Evolutionary conservation across 2,113 vertebrate genomes (phyloP).

Genomic region (Paramisgurnus dabryanus): DNA sequence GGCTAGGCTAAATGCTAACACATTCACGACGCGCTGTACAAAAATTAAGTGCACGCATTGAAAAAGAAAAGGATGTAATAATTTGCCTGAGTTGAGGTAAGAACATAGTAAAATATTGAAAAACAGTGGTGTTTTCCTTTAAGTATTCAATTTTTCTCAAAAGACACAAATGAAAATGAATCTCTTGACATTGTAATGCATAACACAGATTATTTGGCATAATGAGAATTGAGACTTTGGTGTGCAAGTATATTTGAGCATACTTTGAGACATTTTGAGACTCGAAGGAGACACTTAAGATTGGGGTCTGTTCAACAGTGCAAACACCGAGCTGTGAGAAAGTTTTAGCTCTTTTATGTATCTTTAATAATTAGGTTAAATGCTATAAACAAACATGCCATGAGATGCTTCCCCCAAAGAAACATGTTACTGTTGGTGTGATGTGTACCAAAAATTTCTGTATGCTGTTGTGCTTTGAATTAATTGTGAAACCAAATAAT

Average conservation of each 20-base stretch:
- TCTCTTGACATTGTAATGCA: no score
- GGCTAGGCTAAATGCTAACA: no score
- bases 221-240: not conserved
- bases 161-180: no score
- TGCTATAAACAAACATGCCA: conserved; percentile 13
- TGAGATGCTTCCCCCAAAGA: not conserved
- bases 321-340: not conserved
- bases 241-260: conserved; percentile 7
- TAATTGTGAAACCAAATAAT: conserved; percentile 10
- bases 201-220: not conserved
- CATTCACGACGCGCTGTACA: no score
- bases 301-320: not conserved
- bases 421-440: not conserved
- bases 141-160: no score
- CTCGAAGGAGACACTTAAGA: no score
- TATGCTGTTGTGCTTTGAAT: conserved; percentile 1
- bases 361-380: conserved; percentile 2
- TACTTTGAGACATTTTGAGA: not conserved
- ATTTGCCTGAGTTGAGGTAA: no score
- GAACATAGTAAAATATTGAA: no score
- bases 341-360: not conserved
- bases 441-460: not conserved
- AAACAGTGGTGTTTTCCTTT: no score
- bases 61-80: no score
- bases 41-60: no score